Evolutionary conservation across 2,888 invertebrate genomes (phyloP).

Genomic region (Ochropleura leucogaster): DNA sequence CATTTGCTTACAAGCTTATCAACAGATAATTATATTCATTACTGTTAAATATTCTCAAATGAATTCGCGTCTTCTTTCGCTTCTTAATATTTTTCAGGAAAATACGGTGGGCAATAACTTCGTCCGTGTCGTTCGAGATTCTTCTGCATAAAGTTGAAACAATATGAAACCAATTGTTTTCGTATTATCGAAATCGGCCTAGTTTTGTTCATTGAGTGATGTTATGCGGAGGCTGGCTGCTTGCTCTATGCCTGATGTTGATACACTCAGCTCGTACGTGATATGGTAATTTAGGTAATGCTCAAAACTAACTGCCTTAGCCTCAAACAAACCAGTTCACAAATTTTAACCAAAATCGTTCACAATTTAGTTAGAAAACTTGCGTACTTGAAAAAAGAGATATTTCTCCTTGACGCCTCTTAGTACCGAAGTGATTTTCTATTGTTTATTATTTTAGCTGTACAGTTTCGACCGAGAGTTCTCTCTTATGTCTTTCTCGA

Average conservation of each 20-base stretch:
- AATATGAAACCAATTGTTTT: background rate
- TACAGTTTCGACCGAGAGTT: background rate
- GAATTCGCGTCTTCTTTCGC: background rate
- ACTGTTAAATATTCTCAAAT: background rate
- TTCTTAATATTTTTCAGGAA: background rate
- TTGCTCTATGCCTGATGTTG: background rate
- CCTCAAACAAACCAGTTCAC: background rate
- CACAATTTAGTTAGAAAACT: background rate
- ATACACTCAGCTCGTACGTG: conserved; percentile 13
- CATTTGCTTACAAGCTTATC: background rate
- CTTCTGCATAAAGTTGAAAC: background rate
- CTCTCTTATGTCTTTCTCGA: background rate
- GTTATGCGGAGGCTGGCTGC: background rate
- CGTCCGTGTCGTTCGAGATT: background rate
- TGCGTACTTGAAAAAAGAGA: background rate
- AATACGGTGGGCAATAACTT: background rate
- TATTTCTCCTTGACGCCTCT: background rate
- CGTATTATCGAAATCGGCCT: background rate
- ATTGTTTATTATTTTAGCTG: conserved; percentile 4
- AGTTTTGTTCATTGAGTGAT: background rate
- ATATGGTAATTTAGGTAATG: too few relatives aligned
- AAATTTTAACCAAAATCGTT: background rate
- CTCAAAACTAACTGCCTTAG: background rate
- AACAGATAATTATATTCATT: background rate
- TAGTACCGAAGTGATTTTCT: background rate